Conservation (phyloP, 2,113 vertebrate species). For the Platichthys stellatus region DNA sequence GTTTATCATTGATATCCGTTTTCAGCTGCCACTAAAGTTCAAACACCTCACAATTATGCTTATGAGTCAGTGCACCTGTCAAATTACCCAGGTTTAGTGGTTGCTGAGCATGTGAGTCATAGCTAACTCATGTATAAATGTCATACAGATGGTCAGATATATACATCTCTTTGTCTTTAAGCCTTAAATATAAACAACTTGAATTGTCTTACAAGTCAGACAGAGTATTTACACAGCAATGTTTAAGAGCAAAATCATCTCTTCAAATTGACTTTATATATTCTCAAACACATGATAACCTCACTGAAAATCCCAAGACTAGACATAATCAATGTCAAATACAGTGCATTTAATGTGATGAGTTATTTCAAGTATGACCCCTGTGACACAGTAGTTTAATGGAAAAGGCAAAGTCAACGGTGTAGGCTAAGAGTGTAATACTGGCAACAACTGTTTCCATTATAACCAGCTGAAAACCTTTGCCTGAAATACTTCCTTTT, state of each 20-base stretch:
- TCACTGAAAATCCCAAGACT: too few species aligned
- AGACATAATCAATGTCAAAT: conserved; percentile 16
- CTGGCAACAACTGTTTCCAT: conserved; percentile 68
- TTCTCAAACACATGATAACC: not conserved
- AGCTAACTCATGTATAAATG: conserved; percentile 2
- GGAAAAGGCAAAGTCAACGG: conserved; percentile 80
- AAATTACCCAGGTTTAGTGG: not conserved
- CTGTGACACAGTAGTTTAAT: conserved; percentile 77
- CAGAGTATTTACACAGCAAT: too few species aligned
- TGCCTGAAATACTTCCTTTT: rapidly evolving
- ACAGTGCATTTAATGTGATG: not conserved
- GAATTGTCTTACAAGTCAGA: too few species aligned
- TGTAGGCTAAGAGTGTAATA: conserved; percentile 79
- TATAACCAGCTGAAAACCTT: conserved; percentile 9
- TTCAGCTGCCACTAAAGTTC: not conserved
- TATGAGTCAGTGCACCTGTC: conserved; percentile 1
- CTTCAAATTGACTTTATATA: conserved; percentile 17
- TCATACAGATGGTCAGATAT: not conserved
- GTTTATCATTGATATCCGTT: not conserved
- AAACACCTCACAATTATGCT: not conserved
- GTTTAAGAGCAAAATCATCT: conserved; percentile 3
- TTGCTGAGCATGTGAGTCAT: not conserved
- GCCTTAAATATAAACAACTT: too few species aligned
- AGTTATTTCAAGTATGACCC: conserved; percentile 26
- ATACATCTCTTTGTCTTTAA: not conserved